A percentile compares a stretch with the other conserved stretches of the same genome.
These are phyloP conservation scores for Apis cerana DNA, from an alignment of 1,140 invertebrate species.

Conservation along the genomic window DNA sequence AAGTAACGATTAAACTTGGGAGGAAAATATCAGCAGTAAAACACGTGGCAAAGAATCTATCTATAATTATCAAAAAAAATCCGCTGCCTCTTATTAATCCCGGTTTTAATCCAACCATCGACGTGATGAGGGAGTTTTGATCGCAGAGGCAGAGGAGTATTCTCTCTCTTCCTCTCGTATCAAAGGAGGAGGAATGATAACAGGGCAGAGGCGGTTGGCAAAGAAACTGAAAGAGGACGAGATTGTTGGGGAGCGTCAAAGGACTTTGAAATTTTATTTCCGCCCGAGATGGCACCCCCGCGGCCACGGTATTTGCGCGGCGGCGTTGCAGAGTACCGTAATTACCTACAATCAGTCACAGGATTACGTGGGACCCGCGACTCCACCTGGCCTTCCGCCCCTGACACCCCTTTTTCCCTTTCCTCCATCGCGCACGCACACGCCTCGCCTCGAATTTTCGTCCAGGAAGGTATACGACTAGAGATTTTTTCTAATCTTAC, in stretches of 20 bases:
- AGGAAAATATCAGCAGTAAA: no score
- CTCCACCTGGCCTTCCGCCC: slow-evolving; percentile 33
- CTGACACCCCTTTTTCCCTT: slow-evolving; percentile 33
- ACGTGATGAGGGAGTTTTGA: background rate
- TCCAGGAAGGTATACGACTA: background rate
- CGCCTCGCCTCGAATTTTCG: background rate
- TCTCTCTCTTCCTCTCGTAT: no score
- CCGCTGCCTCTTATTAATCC: background rate
- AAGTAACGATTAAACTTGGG: background rate
- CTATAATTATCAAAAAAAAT: background rate
- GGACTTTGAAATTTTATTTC: slow-evolving; percentile 65
- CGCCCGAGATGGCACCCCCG: slow-evolving; percentile 57
- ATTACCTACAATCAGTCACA: slow-evolving; percentile 65
- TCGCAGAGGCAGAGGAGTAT: slow-evolving; percentile 12
- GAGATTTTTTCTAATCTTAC: slow-evolving; percentile 46
- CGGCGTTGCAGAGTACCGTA: slow-evolving; percentile 56
- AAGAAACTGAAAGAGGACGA: slow-evolving; percentile 40
- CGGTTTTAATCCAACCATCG: background rate
- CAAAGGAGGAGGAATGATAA: slow-evolving; percentile 28
- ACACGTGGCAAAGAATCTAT: background rate
- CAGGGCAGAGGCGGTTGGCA: slow-evolving; percentile 8
- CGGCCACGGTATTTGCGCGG: slow-evolving; percentile 53
- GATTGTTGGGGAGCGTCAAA: slow-evolving; percentile 51
- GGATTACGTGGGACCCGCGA: slow-evolving; percentile 58
- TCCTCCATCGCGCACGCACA: slow-evolving; percentile 29